Base-by-base conservation (phyloP, 2,797 vertebrate genomes). In the Amniataba percoides region DNA sequence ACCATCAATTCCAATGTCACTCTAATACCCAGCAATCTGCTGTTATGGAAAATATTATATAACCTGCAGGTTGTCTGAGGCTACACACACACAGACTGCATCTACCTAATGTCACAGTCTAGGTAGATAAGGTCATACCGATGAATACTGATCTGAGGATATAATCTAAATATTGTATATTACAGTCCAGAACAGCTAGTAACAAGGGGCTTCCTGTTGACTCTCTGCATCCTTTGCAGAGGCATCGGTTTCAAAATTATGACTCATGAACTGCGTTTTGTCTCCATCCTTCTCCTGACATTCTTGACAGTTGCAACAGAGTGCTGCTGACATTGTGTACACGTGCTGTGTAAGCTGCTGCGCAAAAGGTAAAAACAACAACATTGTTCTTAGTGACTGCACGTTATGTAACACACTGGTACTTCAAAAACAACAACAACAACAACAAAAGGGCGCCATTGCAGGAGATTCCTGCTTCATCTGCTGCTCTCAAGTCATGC, bases 1-100 rank as follows among this genome's bases (percentile, higher is more conserved):
- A 85, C 82, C 85, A 86, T 85, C 78, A 83, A 64, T 88, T 88
- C 76, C 67, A 60, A 51, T 83, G 84, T 89, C 83, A 78, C 43
- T 75, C 52, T 79, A 34, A 84, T 60, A 14, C 45, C 66, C 83
- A 77, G 62, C 45, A 82, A 60, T 63, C 80, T 52, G 43, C 4
- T 74, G 60, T 77, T 76, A 69, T 64, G 61, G 61, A 82, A 82
- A 84, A 39, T 42, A 53, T 85, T 85, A 77, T 9, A 62, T 83
- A 82, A 87, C 57, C 61, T 64, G 19, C 58, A 81, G 66, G 66
- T 70, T 83, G 73, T 75, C 53, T 40, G 15, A 51, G 55, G 56
- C 18, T 34, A 8, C 61, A 27, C 63, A 71, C 57, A 68, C 27
- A 65, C 64, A 66, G 16, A 60, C 40, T 36, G 16, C 10, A 23